phyloP scores from a whole-genome alignment of 2,797 vertebrate genomes.

The Vipera latastei region DNA sequence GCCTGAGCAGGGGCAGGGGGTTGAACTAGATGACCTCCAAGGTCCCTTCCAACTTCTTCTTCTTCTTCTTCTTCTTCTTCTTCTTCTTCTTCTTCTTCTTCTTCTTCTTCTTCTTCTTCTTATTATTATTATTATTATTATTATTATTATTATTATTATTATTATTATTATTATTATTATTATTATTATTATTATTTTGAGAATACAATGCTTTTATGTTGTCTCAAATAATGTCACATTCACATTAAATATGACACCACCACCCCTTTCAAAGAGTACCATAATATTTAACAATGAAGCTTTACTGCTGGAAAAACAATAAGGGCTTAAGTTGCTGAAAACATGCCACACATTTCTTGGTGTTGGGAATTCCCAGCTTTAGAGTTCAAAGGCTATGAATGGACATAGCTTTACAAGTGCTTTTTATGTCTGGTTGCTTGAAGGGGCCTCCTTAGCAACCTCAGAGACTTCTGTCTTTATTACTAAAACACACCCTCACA shows the following conservation, averaged over 20 bases:
- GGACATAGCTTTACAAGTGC: constrained; percentile 70
- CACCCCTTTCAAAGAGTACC: not conserved
- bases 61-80: too few species aligned
- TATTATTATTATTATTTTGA: too few species aligned
- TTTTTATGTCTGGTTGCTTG: constrained; percentile 63
- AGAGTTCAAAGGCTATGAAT: constrained; percentile 73
- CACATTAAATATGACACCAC: not conserved
- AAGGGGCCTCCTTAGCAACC: constrained; percentile 67
- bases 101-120: too few species aligned
- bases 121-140: too few species aligned
- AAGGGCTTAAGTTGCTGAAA: constrained; percentile 47
- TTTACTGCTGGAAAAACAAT: constrained; percentile 52
- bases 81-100: too few species aligned
- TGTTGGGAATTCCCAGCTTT: constrained; percentile 66
- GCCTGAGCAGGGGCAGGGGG: too few species aligned
- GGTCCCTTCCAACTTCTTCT: too few species aligned
- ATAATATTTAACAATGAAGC: constrained; percentile 53
- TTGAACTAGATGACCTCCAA: too few species aligned
- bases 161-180: too few species aligned
- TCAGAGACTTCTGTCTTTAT: constrained; percentile 52
- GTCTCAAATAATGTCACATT: not conserved
- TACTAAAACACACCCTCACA: constrained; percentile 38
- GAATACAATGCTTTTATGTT: constrained; percentile 12
- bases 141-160: too few species aligned
- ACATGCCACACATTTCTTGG: constrained; percentile 57